phyloP scores from a whole-genome alignment of 1,140 invertebrate species.

The Heliconius hermathena region DNA sequence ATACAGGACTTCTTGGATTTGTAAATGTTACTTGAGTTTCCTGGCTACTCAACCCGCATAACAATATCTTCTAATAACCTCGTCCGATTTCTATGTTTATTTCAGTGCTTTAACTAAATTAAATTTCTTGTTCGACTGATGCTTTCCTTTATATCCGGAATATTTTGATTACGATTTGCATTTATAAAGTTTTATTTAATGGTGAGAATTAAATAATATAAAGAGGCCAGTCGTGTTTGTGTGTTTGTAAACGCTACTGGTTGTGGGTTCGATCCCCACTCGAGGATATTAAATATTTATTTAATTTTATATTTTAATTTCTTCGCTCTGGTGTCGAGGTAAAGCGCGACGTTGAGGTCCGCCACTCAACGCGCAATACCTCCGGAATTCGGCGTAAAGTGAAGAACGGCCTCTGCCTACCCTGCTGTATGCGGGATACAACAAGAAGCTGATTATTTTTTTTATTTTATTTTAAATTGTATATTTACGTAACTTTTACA shows the following conservation, averaged over 20 bases:
- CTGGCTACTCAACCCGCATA: slow-evolving; percentile 27
- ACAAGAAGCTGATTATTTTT: neutral
- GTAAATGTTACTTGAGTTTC: slow-evolving; percentile 29
- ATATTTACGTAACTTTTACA: neutral
- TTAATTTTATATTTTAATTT: no score
- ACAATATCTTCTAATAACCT: slow-evolving; percentile 30
- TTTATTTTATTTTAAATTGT: neutral
- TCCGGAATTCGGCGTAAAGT: no score
- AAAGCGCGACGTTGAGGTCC: no score
- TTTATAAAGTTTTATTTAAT: neutral
- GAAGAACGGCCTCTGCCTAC: no score
- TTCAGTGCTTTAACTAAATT: slow-evolving; percentile 11
- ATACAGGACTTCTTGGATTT: slow-evolving; percentile 31
- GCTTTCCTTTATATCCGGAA: neutral
- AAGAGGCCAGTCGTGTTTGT: no score
- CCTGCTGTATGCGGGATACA: no score
- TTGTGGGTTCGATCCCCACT: no score
- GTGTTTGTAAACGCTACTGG: no score
- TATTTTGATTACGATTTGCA: neutral
- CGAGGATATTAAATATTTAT: no score
- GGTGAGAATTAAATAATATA: neutral
- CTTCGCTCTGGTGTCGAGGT: no score
- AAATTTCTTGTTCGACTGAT: slow-evolving; percentile 1
- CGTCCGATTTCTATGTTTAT: slow-evolving; percentile 17
- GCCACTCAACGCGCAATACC: no score